Conservation (phyloP, 2,113 vertebrate genomes). For the Orientallactaga bullata region DNA sequence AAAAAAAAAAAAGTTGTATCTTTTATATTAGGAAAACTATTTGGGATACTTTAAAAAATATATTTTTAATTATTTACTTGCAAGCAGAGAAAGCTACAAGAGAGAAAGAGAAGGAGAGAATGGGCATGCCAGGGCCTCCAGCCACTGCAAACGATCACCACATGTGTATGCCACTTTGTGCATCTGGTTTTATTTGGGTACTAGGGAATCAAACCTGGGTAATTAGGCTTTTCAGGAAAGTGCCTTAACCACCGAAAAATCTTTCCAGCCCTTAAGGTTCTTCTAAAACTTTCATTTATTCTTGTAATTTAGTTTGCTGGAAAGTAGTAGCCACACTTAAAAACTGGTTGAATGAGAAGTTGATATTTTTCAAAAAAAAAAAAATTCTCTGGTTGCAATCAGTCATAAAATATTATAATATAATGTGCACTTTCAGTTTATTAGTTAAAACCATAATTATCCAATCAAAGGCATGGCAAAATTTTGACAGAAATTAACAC, state of each 20-base stretch:
- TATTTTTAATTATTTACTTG: neutral
- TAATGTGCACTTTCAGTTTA: neutral
- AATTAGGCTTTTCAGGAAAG: too few species aligned
- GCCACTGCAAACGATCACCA: too few species aligned
- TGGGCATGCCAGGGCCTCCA: too few species aligned
- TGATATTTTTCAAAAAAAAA: slow-evolving; percentile 7
- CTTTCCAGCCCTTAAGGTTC: too few species aligned
- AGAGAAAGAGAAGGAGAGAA: too few species aligned
- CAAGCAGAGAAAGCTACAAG: too few species aligned
- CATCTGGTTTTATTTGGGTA: too few species aligned
- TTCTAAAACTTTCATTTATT: too few species aligned
- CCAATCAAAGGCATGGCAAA: neutral
- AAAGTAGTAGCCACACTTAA: neutral
- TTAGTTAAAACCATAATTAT: neutral
- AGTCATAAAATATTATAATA: neutral
- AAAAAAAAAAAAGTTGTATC: neutral
- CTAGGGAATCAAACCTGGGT: too few species aligned
- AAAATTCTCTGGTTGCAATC: neutral
- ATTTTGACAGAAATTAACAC: neutral
- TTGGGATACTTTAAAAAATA: neutral
- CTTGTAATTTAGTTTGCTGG: neutral
- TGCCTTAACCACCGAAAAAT: too few species aligned
- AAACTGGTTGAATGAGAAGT: neutral
- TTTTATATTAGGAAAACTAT: neutral
- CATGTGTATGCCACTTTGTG: too few species aligned